Evolutionary conservation across 2,888 invertebrate genomes (phyloP).

Genomic region (Heliconius hortense): DNA sequence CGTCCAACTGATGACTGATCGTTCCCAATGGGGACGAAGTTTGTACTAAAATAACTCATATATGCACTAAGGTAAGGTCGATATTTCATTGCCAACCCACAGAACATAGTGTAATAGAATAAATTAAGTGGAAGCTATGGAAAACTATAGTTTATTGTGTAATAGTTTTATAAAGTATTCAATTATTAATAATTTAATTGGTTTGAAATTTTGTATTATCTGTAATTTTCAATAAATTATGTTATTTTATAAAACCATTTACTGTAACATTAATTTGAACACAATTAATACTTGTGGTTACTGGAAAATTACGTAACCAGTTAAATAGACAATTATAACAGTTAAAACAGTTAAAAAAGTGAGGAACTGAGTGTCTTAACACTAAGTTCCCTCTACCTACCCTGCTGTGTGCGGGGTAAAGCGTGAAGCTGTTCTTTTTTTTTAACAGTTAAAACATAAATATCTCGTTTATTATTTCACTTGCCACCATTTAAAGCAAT

Average conservation of each 20-base stretch:
- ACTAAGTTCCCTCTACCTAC: too few species aligned
- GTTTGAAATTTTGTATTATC: neutral
- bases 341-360: too few species aligned
- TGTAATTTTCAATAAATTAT: neutral
- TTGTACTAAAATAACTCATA: slow-evolving; percentile 39
- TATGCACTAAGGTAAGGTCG: slow-evolving; percentile 39
- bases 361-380: too few species aligned
- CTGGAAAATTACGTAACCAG: too few species aligned
- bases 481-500: neutral
- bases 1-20: slow-evolving; percentile 44
- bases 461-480: neutral
- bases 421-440: too few species aligned
- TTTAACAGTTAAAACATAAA: too few species aligned
- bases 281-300: too few species aligned
- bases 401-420: too few species aligned
- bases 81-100: slow-evolving; percentile 39
- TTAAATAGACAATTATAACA: too few species aligned
- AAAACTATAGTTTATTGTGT: neutral
- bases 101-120: slow-evolving; percentile 31
- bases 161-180: neutral
- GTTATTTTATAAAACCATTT: too few species aligned
- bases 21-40: slow-evolving; percentile 37
- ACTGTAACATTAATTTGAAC: too few species aligned
- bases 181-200: neutral
- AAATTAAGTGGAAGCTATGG: neutral